These are phyloP conservation scores for Neodiprion fabricii DNA, from an alignment of 1,140 invertebrate genomes.

Conservation along the genomic window DNA sequence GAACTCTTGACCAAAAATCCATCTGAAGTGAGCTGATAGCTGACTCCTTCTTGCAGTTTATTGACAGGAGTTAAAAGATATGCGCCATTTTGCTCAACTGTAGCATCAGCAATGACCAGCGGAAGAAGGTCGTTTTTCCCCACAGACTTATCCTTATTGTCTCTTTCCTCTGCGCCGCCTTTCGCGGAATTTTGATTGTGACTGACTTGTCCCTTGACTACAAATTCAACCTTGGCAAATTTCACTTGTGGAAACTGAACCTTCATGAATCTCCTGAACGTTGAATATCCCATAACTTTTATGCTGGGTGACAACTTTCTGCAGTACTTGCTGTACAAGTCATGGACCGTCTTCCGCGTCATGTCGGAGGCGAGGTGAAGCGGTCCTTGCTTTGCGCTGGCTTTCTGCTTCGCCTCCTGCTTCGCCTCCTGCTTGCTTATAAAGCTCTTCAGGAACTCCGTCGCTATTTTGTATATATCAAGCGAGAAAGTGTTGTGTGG, in stretches of 20 bases:
- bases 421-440: constrained; percentile 66
- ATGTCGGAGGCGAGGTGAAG: constrained; percentile 73
- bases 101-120: constrained; percentile 39
- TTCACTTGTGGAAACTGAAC: constrained; percentile 81
- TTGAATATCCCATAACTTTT: constrained; percentile 81
- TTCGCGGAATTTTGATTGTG: constrained; percentile 58
- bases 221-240: constrained; percentile 72
- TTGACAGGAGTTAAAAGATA: constrained; percentile 44
- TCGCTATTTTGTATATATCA: constrained; percentile 79
- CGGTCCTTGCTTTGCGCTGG: constrained; percentile 57
- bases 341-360: constrained; percentile 75
- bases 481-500: constrained; percentile 83
- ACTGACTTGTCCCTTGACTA: constrained; percentile 62
- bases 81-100: constrained; percentile 35
- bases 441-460: constrained; percentile 77
- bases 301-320: constrained; percentile 68
- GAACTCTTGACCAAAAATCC: constrained; percentile 41
- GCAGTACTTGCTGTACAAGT: constrained; percentile 76
- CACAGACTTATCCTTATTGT: constrained; percentile 43
- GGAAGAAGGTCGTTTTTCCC: constrained; percentile 38
- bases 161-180: constrained; percentile 57
- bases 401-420: constrained; percentile 43
- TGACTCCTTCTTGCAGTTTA: constrained; percentile 39
- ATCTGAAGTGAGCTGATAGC: constrained; percentile 42
- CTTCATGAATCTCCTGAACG: constrained; percentile 81